Evolutionary conservation across 2,113 vertebrate species (phyloP).

Genomic region (Sceloporus undulatus): DNA sequence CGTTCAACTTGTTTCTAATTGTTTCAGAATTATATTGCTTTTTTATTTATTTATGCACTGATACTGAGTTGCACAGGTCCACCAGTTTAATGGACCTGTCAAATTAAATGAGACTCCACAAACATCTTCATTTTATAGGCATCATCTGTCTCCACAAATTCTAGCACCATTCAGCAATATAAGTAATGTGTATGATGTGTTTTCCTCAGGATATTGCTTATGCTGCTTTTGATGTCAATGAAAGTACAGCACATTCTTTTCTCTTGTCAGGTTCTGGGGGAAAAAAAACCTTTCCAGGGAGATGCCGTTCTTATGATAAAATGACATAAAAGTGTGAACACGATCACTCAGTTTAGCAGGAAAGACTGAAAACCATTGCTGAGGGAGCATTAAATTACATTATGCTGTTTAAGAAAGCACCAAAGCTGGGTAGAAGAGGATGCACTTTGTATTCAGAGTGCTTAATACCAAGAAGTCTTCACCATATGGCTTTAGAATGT

Average conservation of each 20-base stretch:
- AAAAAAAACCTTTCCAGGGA: fast-evolving
- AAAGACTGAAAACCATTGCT: neutral
- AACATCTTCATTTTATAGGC: conserved; percentile 20
- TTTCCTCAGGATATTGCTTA: neutral
- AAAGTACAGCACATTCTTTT: neutral
- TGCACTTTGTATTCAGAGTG: neutral
- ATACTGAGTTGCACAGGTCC: neutral
- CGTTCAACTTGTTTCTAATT: neutral
- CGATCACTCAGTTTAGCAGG: neutral
- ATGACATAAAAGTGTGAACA: conserved; percentile 9
- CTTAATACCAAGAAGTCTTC: no score
- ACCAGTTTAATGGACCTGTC: conserved; percentile 44
- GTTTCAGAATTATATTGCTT: neutral
- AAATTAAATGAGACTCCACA: conserved; percentile 33
- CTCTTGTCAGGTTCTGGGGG: neutral
- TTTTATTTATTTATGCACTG: neutral
- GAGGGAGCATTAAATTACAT: neutral
- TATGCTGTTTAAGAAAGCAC: neutral
- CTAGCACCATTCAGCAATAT: conserved; percentile 14
- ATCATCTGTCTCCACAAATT: conserved; percentile 53
- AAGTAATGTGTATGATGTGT: conserved; percentile 25
- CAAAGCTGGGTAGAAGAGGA: neutral
- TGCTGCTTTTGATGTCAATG: neutral
- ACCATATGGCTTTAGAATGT: no score
- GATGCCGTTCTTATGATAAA: neutral